These are phyloP conservation scores for Poeciliopsis gracilis DNA, from an alignment of 2,797 vertebrate species.

Conservation along the genomic window DNA sequence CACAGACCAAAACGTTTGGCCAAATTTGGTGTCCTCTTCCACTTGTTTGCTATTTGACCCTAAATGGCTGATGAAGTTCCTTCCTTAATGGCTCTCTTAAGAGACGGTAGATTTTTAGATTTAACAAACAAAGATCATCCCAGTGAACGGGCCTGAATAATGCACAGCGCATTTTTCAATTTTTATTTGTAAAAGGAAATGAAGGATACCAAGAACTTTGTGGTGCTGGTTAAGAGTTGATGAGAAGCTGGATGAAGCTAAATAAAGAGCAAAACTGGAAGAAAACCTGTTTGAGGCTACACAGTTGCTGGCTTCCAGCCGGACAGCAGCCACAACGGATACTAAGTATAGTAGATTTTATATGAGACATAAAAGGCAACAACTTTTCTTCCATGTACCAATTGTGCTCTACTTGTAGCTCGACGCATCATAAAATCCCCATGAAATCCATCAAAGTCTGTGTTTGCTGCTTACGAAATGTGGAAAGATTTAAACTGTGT, in stretches of 20 bases:
- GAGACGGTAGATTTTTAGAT: neutral
- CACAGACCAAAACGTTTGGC: neutral
- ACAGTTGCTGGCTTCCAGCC: neutral
- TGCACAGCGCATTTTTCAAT: neutral
- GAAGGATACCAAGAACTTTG: neutral
- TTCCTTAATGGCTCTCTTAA: neutral
- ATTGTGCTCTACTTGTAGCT: neutral
- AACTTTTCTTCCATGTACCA: neutral
- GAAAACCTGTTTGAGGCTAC: neutral
- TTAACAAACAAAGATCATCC: neutral
- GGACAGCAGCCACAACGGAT: neutral
- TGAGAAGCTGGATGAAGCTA: neutral
- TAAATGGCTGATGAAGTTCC: neutral
- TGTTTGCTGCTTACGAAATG: neutral
- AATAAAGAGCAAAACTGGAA: neutral
- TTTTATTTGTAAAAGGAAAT: neutral
- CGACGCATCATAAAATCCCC: neutral
- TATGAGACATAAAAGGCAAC: neutral
- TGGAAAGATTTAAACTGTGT: neutral
- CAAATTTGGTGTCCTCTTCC: neutral
- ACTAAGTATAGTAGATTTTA: neutral
- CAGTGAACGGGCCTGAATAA: neutral
- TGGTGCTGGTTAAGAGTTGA: neutral
- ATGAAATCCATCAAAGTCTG: neutral
- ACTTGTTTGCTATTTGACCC: neutral